Base-by-base conservation (phyloP, 2,113 vertebrate species). In the Rhineura floridana region DNA sequence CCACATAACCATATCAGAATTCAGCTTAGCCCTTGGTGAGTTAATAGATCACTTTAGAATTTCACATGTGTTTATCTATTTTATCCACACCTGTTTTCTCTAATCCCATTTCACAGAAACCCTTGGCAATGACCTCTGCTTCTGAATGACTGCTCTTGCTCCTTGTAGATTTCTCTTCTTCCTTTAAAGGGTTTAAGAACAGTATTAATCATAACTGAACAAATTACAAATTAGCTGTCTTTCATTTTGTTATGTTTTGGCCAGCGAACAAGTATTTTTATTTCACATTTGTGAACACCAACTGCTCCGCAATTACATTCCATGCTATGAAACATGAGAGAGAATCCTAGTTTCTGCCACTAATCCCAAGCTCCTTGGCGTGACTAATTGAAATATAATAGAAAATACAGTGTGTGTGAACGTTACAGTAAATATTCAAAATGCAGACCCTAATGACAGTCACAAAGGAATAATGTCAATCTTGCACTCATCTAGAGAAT, bases 101-200 rank as follows among this genome's bases (percentile, higher is more conserved):
- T 76, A 62, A 8, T 55, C 89, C 69, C 85, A 46, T 93, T 93
- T 92, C 85, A 83, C 2, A 59, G 63, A 88, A 87, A 83, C n/a
- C 62, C 83, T 93, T 88, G 78, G 42, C 44, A 86, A 86, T 59
- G 30, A 69, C 90, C 88, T 93, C 92, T 81, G 83, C 78, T 88
- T 91, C 88, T 87, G 87, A 52, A 67, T 39, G 65, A 44, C 69
- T 92, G 3, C 2, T 65, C 39, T 88, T 92, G 46, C 78, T 88
- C 67, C 79, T 81, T 90, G 69, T 73, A 75, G 91, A 84, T 91
- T 89, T 81, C 28, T 42, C 87, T 93, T 0, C 89, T 94, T 97
- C 91, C 95, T 97, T 95, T 81, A 92, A 91, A 94, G 95, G 28
- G 91, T 75, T 82, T 75, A 91, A 91, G 25, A 73, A 69, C 6